Percentiles rank a stretch among this genome's conserved stretches.
Evolutionary conservation across 2,888 invertebrate genomes (phyloP).

Genomic region (Rhamnusium bicolor): DNA sequence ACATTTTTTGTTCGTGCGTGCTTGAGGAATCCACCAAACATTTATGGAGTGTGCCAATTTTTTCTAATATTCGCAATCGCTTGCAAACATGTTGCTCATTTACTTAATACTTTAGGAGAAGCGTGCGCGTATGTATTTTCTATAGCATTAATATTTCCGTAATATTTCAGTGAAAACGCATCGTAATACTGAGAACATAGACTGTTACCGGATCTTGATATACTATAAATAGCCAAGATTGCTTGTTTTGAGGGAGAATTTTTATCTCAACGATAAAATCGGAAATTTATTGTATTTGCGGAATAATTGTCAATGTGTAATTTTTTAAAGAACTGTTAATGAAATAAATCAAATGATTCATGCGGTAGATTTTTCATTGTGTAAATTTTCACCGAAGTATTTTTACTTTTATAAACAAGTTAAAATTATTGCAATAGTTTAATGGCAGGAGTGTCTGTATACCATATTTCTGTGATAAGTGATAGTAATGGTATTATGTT

Average conservation of each 20-base stretch:
- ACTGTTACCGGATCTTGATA: conserved; percentile 10
- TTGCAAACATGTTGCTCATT: too few relatives aligned
- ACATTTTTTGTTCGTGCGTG: too few relatives aligned
- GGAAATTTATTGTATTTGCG: conserved; percentile 16
- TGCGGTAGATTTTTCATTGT: not conserved
- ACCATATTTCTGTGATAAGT: not conserved
- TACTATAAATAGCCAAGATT: conserved; percentile 16
- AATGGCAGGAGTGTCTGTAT: not conserved
- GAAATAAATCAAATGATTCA: not conserved
- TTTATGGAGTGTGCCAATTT: too few relatives aligned
- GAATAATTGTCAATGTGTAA: not conserved
- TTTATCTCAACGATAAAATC: conserved; percentile 14
- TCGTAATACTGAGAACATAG: not conserved
- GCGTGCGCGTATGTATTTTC: too few relatives aligned
- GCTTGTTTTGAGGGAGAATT: conserved; percentile 10
- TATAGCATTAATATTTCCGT: too few relatives aligned
- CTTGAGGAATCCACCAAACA: too few relatives aligned
- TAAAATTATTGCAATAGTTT: not conserved
- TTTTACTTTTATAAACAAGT: not conserved
- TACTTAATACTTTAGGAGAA: too few relatives aligned
- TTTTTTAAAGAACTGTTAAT: not conserved
- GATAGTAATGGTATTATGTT: not conserved
- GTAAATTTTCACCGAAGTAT: not conserved
- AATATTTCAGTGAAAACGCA: not conserved
- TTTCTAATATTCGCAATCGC: too few relatives aligned